Base-by-base conservation (phyloP, 2,888 invertebrate genomes). In the Cephus spinipes region DNA sequence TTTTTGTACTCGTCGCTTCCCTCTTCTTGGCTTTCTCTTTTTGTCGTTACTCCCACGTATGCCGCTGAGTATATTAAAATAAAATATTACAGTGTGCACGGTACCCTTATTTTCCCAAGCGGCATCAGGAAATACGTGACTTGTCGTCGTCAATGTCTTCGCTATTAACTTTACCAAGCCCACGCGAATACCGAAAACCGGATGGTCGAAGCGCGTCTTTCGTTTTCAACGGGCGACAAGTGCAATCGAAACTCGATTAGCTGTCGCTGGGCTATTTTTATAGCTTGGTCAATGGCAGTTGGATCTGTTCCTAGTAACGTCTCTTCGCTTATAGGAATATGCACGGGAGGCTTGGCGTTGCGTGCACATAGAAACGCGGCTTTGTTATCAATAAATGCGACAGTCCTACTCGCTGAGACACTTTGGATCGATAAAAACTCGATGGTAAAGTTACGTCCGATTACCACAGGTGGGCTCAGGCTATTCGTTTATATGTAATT, bases 181-280 rank as follows among this genome's bases (percentile, higher is more conserved):
- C 40, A 15, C 40, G 15, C 40, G 15, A 6, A 40, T 40, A 40
- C 40, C 15, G 40, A 40, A 40, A 15, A 40, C 15, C 15, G 0
- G 6, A 79, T 73, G 71, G 74, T 68, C 76, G 80, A 80, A 81
- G 80, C 73, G 73, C 78, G 79, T 83, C 82, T 83, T 84, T 79
- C 75, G 77, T 82, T 78, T 73, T 76, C 75, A 69, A 76, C 74
- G 73, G 35, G 69, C 55, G 23, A 55, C 33, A 34, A n/a, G 73
- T 79, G 79, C 73, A 73, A 83, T 84, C 79, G 86, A 81, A 82
- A 79, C 80, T 85, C 83, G 84, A 85, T 86, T 85, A 86, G 82
- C 75, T 4, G 80, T 77, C 79, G 78, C 80, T 80, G 74, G 76
- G 79, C 81, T 82, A 80, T 83, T 79, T 81, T 82, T 77, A 79